A percentile compares a stretch with the other conserved stretches of the same genome.
These are phyloP conservation scores for Zaprionus obscuricornis DNA, from an alignment of 2,888 invertebrate genomes.

Conservation along the genomic window DNA sequence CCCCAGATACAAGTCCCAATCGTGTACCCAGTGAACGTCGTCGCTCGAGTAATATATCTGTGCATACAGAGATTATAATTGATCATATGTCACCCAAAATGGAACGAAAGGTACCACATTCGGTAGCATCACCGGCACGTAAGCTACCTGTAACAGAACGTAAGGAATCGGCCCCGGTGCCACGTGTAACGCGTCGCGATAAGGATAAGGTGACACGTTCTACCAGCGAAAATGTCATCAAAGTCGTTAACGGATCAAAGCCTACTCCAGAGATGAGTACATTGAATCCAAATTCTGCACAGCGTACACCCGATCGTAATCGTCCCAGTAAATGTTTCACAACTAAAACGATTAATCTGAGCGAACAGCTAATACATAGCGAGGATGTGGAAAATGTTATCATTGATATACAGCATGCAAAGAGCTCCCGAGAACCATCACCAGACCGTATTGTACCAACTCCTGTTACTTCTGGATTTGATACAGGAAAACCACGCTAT, in stretches of 20 bases:
- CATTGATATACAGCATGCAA: constrained; percentile 88
- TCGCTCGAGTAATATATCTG: constrained; percentile 80
- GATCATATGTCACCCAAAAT: constrained; percentile 70
- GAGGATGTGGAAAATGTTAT: constrained; percentile 86
- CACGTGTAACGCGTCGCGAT: constrained; percentile 82
- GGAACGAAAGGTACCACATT: constrained; percentile 25
- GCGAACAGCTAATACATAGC: constrained; percentile 84
- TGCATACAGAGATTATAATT: constrained; percentile 79
- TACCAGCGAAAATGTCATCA: constrained; percentile 85
- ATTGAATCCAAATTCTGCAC: constrained; percentile 46
- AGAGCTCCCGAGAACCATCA: constrained; percentile 90
- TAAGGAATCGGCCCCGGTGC: constrained; percentile 83
- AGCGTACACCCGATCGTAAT: constrained; percentile 56
- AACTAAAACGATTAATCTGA: constrained; percentile 85
- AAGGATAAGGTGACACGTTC: constrained; percentile 85
- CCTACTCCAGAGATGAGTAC: constrained; percentile 62
- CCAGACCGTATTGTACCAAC: constrained; percentile 89
- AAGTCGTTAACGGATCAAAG: constrained; percentile 80
- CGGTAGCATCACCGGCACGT: constrained; percentile 51
- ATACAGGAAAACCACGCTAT: constrained; percentile 87
- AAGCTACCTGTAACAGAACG: constrained; percentile 82
- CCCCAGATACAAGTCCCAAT: constrained; percentile 74
- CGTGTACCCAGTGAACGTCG: constrained; percentile 70
- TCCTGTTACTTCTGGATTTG: constrained; percentile 85
- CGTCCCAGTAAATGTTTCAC: constrained; percentile 84